Conservation (phyloP, 2,888 invertebrate species). For the Clanis bilineata region DNA sequence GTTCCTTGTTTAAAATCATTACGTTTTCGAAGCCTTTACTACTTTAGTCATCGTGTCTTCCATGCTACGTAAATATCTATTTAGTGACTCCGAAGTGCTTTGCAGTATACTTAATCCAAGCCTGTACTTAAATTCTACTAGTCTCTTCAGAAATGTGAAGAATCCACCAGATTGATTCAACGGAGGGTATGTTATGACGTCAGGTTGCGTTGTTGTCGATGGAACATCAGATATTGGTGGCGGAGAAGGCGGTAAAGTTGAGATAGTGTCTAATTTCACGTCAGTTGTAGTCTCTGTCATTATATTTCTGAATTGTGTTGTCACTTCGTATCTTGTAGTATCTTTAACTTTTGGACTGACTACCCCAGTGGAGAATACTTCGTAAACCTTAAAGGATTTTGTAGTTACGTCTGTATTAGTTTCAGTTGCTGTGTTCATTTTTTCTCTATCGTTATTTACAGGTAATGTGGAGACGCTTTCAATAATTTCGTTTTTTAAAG, state of each 20-base stretch:
- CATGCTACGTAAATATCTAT: slow-evolving; percentile 84
- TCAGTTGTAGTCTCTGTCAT: slow-evolving; percentile 70
- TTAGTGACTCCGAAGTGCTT: slow-evolving; percentile 85
- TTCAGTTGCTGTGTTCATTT: slow-evolving; percentile 47
- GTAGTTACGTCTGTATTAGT: slow-evolving; percentile 59
- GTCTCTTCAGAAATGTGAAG: slow-evolving; percentile 82
- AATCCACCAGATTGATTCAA: slow-evolving; percentile 67
- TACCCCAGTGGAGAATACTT: slow-evolving; percentile 57
- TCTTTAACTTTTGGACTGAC: slow-evolving; percentile 30
- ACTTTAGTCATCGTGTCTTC: slow-evolving; percentile 61
- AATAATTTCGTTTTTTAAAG: slow-evolving; percentile 48
- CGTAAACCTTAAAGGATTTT: slow-evolving; percentile 64
- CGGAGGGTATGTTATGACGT: slow-evolving; percentile 69
- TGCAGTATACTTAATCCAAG: slow-evolving; percentile 86
- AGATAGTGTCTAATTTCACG: slow-evolving; percentile 60
- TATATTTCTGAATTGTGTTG: slow-evolving; percentile 48
- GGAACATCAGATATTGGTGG: slow-evolving; percentile 41
- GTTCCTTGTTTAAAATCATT: slow-evolving; percentile 15
- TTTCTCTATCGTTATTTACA: slow-evolving; percentile 47
- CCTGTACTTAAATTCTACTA: slow-evolving; percentile 86
- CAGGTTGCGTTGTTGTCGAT: slow-evolving; percentile 49
- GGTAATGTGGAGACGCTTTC: slow-evolving; percentile 73
- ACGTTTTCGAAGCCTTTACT: slow-evolving; percentile 49
- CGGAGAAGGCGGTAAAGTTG: slow-evolving; percentile 56
- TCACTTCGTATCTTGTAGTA: slow-evolving; percentile 43